phyloP scores from a whole-genome alignment of 2,113 vertebrate genomes.

The Passerina amoena region DNA sequence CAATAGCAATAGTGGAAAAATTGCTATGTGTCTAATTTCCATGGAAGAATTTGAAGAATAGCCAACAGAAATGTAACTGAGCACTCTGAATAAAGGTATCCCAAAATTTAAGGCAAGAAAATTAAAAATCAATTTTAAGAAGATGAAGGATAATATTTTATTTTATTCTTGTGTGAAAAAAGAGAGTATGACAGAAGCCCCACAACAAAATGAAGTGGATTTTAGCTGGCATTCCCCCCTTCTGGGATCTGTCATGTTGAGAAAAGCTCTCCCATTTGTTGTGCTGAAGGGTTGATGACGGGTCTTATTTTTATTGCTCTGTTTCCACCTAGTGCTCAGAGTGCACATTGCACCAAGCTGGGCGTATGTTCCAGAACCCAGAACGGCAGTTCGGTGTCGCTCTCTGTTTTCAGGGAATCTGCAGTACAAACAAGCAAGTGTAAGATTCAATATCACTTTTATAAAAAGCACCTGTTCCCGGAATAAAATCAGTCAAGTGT shows the following conservation, averaged over 20 bases:
- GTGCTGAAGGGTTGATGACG: fast-evolving
- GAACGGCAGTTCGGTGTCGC: fast-evolving
- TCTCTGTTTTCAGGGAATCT: background rate
- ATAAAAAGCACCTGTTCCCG: background rate
- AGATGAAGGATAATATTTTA: background rate
- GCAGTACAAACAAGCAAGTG: background rate
- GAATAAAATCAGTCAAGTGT: background rate
- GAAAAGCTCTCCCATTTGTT: background rate
- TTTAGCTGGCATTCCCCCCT: background rate
- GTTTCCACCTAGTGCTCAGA: conserved; percentile 64
- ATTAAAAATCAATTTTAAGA: background rate
- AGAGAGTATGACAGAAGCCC: background rate
- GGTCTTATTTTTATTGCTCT: conserved; percentile 34
- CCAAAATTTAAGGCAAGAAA: background rate
- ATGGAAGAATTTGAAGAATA: background rate
- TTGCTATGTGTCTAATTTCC: background rate
- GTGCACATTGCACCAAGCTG: background rate
- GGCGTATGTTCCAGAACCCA: background rate
- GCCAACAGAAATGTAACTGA: background rate
- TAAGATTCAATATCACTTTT: background rate
- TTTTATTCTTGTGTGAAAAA: background rate
- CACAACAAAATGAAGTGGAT: background rate
- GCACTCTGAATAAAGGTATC: background rate
- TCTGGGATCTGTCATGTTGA: background rate
- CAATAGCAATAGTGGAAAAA: background rate